Base-by-base conservation (phyloP, 1,140 invertebrate species). In the Drosophila seguyi region DNA sequence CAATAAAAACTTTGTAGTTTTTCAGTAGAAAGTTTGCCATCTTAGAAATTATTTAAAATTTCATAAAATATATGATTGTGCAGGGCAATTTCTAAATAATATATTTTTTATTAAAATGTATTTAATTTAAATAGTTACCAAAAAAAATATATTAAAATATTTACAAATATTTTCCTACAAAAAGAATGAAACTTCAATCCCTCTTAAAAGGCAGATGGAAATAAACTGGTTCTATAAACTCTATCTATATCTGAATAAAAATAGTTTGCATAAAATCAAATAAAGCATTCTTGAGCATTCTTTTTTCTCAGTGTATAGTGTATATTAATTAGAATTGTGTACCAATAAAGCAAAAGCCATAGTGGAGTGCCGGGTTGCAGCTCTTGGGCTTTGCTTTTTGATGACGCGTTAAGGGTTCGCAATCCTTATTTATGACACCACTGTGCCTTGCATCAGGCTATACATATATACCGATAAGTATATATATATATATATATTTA, bases 351-450 rank as follows among this genome's bases (percentile, higher is more conserved):
- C 52, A 72, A 71, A 57, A 60, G 75, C 45, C 78, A 67, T 45
- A 11, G 42, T 41, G 34, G 34, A 56, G 39, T 60, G 69, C 22
- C 22, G 22, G 39, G 18, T 16, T 42, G 41, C 16, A 34, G 60
- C 39, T 61, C 53, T 45, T 38, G 48, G 39, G 14, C 38, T 69
- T 62, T 42, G 57, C 74, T 71, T 48, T 41, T 41, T 72, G 69
- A 72, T 63, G 69, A 66, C 63, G 80, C 69, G 56, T 65, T 42
- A 65, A 67, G 75, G 44, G 62, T 36, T 53, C 68, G 72, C 74
- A 78, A 74, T 78, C 72, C 76, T 88, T 88, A 84, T 87, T 84
- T 87, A 87, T 90, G 85, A 78, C 67, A 80, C 84, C 75, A 69
- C 44, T 68, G 84, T 75, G 84, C 66, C 65, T 88, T 77, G 42